phyloP scores from a whole-genome alignment of 2,797 vertebrate genomes.

The Alcedo atthis region DNA sequence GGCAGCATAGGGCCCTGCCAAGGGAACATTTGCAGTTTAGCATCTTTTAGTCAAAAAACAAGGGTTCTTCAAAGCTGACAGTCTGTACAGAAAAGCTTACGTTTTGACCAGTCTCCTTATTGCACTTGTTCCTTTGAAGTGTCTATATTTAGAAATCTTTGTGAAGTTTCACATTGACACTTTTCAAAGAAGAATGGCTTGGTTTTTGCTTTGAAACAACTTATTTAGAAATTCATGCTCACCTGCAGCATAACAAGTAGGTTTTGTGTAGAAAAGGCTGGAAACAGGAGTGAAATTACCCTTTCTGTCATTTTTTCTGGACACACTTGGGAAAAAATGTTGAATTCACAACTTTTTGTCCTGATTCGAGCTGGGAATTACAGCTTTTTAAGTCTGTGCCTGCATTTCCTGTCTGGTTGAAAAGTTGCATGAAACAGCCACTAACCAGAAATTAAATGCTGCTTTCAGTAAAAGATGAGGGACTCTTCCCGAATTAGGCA shows the following conservation, averaged over 20 bases:
- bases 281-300: not conserved
- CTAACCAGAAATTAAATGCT: slow-evolving; percentile 28
- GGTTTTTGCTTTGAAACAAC: slow-evolving; percentile 32
- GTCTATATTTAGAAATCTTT: slow-evolving; percentile 67
- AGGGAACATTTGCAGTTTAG: not conserved
- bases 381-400: not conserved
- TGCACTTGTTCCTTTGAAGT: slow-evolving; percentile 56
- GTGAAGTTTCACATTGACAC: slow-evolving; percentile 42
- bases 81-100: not conserved
- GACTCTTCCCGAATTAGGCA: not conserved
- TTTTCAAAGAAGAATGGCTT: slow-evolving; percentile 32
- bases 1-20: accelerated
- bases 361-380: not conserved
- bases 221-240: slow-evolving; percentile 38
- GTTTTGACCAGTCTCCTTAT: slow-evolving; percentile 42
- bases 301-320: not conserved
- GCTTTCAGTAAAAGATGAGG: not conserved
- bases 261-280: not conserved
- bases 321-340: not conserved
- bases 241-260: slow-evolving; percentile 32
- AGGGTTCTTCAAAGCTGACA: slow-evolving; percentile 21
- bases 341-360: not conserved
- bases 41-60: slow-evolving; percentile 2
- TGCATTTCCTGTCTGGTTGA: not conserved
- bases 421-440: not conserved